A percentile compares a stretch with the other conserved stretches of the same genome.
Evolutionary conservation across 2,113 vertebrate species (phyloP).

Genomic region (Felis catus): DNA sequence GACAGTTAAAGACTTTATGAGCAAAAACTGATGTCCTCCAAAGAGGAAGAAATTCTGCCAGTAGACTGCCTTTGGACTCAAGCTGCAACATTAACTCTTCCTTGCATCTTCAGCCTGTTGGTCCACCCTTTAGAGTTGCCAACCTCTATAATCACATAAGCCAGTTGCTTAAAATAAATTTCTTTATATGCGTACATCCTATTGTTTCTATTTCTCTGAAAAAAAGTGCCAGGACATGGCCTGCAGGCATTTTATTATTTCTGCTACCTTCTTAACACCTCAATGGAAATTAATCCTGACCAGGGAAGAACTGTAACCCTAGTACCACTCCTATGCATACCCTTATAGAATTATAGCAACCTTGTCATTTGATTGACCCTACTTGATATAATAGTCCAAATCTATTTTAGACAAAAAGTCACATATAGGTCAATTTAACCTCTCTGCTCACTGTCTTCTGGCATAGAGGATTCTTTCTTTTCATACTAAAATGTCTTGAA

Average conservation of each 20-base stretch:
- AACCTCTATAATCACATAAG: fast-evolving
- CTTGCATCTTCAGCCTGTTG: background rate
- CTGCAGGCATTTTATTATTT: background rate
- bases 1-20: background rate
- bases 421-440: background rate
- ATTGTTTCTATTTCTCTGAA: background rate
- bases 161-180: background rate
- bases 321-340: background rate
- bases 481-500: background rate
- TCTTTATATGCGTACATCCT: background rate
- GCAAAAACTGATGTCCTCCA: background rate
- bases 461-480: background rate
- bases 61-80: background rate
- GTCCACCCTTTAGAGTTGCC: background rate
- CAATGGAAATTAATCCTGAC: background rate
- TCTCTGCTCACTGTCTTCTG: background rate
- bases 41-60: background rate
- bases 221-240: background rate
- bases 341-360: background rate
- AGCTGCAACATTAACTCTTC: background rate
- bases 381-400: background rate
- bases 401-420: background rate
- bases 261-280: background rate
- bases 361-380: background rate
- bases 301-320: background rate